phyloP scores from a whole-genome alignment of 2,888 invertebrate species.

The Zaprionus obscuricornis region DNA sequence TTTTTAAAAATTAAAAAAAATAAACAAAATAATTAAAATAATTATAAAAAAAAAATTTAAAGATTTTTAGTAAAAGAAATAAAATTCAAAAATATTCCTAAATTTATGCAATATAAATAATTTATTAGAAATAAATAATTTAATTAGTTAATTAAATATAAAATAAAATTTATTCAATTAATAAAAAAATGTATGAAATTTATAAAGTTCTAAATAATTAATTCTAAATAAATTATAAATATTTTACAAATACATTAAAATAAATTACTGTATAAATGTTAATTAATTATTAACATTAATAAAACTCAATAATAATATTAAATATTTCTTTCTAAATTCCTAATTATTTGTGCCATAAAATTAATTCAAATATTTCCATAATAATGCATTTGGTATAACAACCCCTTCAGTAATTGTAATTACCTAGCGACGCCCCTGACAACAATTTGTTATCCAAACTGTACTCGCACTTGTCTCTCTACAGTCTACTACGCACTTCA shows the following conservation, averaged over 20 bases:
- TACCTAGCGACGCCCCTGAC: background rate
- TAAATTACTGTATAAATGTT: background rate
- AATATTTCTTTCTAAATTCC: too few relatives aligned
- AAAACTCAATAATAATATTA: too few relatives aligned
- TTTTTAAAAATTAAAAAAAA: too few relatives aligned
- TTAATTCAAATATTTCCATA: conserved; percentile 40
- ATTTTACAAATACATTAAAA: conserved; percentile 34
- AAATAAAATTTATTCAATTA: background rate
- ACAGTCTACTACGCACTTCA: background rate
- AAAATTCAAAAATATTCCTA: too few relatives aligned
- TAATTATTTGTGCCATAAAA: background rate
- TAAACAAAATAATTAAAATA: background rate
- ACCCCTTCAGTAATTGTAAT: too few relatives aligned
- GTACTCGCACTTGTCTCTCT: conserved; percentile 7
- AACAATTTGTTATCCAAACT: background rate
- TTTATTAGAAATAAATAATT: background rate
- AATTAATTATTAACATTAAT: too few relatives aligned
- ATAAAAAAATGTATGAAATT: too few relatives aligned
- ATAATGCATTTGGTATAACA: conserved; percentile 9
- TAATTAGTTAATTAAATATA: background rate
- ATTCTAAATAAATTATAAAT: too few relatives aligned
- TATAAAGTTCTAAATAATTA: too few relatives aligned
- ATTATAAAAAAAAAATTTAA: background rate
- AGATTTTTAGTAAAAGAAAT: background rate
- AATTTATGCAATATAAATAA: background rate